These are phyloP conservation scores for Xylophagus ater DNA, from an alignment of 2,888 invertebrate species.

Conservation along the genomic window DNA sequence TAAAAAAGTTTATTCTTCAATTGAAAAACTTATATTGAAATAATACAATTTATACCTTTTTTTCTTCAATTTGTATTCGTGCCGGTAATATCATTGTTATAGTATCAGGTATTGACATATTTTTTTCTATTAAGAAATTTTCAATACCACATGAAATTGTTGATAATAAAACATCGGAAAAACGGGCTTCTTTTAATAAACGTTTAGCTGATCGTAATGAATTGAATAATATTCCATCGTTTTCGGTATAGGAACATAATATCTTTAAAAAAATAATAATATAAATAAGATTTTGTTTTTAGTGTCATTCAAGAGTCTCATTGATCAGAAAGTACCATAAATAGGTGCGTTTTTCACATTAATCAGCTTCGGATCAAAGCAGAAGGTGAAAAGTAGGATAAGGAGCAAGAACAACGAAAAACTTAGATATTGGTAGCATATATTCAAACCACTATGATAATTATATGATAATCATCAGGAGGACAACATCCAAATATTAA, in stretches of 20 bases:
- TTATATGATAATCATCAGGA: no score
- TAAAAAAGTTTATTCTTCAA: neutral
- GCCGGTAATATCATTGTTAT: slow-evolving; percentile 30
- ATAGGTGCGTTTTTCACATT: no score
- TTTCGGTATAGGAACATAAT: neutral
- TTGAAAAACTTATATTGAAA: slow-evolving; percentile 12
- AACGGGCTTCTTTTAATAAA: slow-evolving; percentile 31
- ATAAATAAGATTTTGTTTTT: no score
- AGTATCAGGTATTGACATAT: slow-evolving; percentile 11
- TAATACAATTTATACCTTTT: neutral
- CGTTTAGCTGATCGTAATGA: slow-evolving; percentile 23
- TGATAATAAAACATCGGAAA: slow-evolving; percentile 41
- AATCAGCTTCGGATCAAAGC: no score
- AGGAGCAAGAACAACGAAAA: no score
- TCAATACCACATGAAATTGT: slow-evolving; percentile 42
- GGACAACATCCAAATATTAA: no score
- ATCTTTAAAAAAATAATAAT: no score
- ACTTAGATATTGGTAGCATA: no score
- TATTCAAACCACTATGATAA: no score
- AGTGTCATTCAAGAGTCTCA: no score
- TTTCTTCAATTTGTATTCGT: slow-evolving; percentile 21
- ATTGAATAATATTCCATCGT: neutral
- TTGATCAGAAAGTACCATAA: no score
- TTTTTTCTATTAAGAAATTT: slow-evolving; percentile 38
- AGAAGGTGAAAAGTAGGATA: no score